Conservation (phyloP, 2,113 vertebrate species). For the Cacatua alba region DNA sequence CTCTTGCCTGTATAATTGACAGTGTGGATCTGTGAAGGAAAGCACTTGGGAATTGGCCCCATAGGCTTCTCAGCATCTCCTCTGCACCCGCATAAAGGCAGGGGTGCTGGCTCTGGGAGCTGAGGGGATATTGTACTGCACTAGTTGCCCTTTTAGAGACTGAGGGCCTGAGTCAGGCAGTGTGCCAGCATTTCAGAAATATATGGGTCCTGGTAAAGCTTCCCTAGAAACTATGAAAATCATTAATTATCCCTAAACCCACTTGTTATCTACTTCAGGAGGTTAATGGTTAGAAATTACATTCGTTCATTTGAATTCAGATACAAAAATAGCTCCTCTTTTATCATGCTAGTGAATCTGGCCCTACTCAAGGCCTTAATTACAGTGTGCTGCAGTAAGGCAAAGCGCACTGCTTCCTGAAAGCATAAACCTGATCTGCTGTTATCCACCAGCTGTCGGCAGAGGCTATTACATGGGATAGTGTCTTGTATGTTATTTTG, state of each 20-base stretch:
- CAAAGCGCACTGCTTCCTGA: neutral
- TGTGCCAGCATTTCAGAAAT: neutral
- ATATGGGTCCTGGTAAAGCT: neutral
- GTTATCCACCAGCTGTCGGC: neutral
- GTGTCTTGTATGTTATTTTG: neutral
- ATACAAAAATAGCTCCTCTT: neutral
- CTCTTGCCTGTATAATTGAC: neutral
- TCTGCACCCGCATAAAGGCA: neutral
- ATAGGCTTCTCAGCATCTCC: neutral
- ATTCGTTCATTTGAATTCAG: constrained; percentile 4
- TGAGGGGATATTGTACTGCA: neutral
- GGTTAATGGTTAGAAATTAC: constrained; percentile 11
- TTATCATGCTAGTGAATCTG: neutral
- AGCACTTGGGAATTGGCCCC: neutral
- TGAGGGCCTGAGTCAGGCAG: neutral
- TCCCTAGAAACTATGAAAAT: constrained; percentile 1
- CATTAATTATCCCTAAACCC: neutral
- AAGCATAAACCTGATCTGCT: neutral
- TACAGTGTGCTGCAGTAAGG: neutral
- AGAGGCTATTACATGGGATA: neutral
- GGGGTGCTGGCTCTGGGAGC: neutral
- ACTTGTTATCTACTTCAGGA: neutral
- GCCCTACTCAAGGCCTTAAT: neutral
- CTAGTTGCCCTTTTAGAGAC: neutral
- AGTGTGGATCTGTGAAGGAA: neutral